Conservation (phyloP, 2,113 vertebrate species). For the Nothoprocta perdicaria region DNA sequence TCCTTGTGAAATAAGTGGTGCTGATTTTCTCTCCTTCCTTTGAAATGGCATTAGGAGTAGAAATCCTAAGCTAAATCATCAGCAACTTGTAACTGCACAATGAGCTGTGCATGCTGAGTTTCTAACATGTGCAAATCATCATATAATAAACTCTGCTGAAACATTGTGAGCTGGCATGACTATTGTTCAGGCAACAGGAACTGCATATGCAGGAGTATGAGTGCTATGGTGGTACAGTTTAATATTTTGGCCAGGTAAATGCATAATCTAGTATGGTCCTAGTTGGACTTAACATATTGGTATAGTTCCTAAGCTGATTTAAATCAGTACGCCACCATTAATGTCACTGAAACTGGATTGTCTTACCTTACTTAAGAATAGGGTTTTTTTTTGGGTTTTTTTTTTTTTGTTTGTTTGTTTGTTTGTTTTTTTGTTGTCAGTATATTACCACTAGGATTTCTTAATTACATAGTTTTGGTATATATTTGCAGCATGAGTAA, state of each 20-base stretch:
- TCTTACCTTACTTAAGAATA: background rate
- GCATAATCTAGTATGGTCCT: background rate
- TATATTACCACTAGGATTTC: background rate
- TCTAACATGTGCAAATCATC: background rate
- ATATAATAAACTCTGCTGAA: background rate
- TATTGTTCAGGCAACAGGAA: background rate
- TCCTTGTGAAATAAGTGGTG: constrained; percentile 11
- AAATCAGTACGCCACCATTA: background rate
- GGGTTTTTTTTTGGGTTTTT: too few species aligned
- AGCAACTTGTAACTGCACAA: background rate
- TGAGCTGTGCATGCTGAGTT: background rate
- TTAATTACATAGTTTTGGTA: background rate
- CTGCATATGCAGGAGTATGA: background rate
- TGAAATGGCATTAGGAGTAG: background rate
- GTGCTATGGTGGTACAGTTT: background rate
- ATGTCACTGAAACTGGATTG: background rate
- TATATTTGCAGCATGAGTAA: background rate
- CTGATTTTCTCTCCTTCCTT: background rate
- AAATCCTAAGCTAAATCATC: constrained; percentile 27
- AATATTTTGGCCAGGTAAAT: background rate
- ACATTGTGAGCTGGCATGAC: background rate
- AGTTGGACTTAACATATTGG: background rate
- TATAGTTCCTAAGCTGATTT: background rate
- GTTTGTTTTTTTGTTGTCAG: background rate
- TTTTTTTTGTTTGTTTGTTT: too few species aligned